phyloP scores from a whole-genome alignment of 2,797 vertebrate genomes.

The Tangara arthus region DNA sequence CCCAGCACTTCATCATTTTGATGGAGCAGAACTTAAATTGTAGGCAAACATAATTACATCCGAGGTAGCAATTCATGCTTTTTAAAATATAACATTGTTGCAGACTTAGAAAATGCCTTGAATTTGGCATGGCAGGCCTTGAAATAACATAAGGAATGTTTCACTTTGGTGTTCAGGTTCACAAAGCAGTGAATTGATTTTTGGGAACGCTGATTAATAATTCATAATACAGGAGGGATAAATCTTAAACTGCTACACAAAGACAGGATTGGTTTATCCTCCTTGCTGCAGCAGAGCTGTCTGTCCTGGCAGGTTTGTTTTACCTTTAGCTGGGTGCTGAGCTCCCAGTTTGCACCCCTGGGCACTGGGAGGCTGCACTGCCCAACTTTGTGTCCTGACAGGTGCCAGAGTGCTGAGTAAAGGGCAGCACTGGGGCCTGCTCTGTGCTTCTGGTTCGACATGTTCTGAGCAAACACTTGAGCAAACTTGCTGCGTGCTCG shows the following conservation, averaged over 20 bases:
- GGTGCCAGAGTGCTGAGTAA: not conserved
- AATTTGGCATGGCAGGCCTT: not conserved
- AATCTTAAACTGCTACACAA: not conserved
- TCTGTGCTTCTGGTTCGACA: not conserved
- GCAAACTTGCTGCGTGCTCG: not conserved
- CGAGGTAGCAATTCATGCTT: not conserved
- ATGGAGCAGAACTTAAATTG: not conserved
- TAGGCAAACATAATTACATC: not conserved
- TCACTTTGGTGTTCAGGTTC: not conserved
- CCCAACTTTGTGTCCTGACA: not conserved
- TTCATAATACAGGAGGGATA: not conserved
- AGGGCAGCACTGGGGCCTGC: not conserved
- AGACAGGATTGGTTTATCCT: not conserved
- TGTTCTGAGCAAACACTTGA: conserved; percentile 10
- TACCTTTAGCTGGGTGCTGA: not conserved
- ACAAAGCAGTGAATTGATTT: conserved; percentile 6
- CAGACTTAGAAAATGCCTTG: not conserved
- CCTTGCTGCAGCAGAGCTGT: not conserved
- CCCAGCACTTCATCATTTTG: not conserved
- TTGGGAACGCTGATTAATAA: not conserved
- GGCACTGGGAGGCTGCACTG: not conserved
- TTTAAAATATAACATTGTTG: not conserved
- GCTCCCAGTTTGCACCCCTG: not conserved
- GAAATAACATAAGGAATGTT: not conserved
- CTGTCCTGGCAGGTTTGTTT: not conserved